phyloP scores from a whole-genome alignment of 2,888 invertebrate species.

The Netelia virgata region DNA sequence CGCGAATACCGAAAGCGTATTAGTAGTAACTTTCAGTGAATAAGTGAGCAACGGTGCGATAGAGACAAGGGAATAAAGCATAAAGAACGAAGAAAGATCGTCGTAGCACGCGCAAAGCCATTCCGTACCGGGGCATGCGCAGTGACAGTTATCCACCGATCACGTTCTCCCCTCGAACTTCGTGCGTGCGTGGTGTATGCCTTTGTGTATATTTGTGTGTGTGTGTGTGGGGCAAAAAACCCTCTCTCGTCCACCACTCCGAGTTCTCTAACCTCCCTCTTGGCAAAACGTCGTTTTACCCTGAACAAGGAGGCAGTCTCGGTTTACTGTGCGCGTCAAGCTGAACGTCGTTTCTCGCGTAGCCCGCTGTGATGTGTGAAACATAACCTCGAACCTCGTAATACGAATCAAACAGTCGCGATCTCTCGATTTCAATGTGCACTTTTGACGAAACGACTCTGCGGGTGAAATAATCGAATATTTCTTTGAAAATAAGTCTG shows the following conservation, averaged over 20 bases:
- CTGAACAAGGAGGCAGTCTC: background rate
- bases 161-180: background rate
- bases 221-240: background rate
- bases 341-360: background rate
- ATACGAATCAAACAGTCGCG: background rate
- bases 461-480: background rate
- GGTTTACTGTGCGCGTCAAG: background rate
- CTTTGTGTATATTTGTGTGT: background rate
- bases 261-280: background rate
- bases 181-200: background rate
- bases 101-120: slow-evolving; percentile 49
- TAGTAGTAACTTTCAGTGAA: slow-evolving; percentile 29
- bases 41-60: slow-evolving; percentile 5
- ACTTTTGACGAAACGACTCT: background rate
- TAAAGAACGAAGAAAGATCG: slow-evolving; percentile 8
- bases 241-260: background rate
- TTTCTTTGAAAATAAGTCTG: slow-evolving; percentile 1
- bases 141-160: slow-evolving; percentile 4
- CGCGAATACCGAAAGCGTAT: slow-evolving; percentile 1
- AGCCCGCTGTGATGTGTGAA: background rate
- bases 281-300: background rate
- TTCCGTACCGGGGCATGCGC: slow-evolving; percentile 43
- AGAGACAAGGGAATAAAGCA: background rate
- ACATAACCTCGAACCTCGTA: background rate
- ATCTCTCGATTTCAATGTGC: background rate